Base-by-base conservation (phyloP, 2,888 invertebrate genomes). In the Chydorus sphaericus region DNA sequence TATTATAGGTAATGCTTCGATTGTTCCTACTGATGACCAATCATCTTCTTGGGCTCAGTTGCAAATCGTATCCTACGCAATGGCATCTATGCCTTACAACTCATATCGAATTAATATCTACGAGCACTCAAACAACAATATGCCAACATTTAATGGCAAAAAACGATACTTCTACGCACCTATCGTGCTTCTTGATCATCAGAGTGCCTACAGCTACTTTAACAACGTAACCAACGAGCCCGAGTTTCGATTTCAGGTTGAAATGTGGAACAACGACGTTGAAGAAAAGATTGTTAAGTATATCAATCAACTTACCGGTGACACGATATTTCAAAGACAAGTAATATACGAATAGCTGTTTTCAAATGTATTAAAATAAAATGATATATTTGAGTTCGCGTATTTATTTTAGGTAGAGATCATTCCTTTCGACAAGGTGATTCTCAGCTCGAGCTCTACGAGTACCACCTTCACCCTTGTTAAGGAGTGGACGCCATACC, bases 181-280 rank as follows among this genome's bases (percentile, higher is more conserved):
- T 7, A 7, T 39, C 20, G n/a, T 23, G 8, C 10, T 39, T 7
- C 39, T 39, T 8, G 39, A 39, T 39, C 16, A 16, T 7, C 7
- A 6, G 16, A 39, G 39, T n/a, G 39, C 39, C 8, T 16, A 10
- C 10, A 39, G 39, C 16, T 8, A 23, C 8, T 65, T 82, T 37
- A 63, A 68, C 4, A 75, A 79, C 39, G 63, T 84, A 29, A 83
- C 83, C 0, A 80, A 80, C 61, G 71, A 73, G 59, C 74, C 77
- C 0, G 63, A 81, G 39, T 18, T 39, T 16, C 39, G 16, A 8
- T 39, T 39, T n/a, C 39, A n/a, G 16, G 16, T 39, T n/a, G n/a
- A 39, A 8, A 16, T 39, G 16, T 10, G 39, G 39, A 39, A 7
- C 39, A 23, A n/a, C 18, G 16, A 6, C n/a, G 39, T 39, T n/a